Evolutionary conservation across 2,797 vertebrate genomes (phyloP).

Genomic region (Microctenopoma lineatum): DNA sequence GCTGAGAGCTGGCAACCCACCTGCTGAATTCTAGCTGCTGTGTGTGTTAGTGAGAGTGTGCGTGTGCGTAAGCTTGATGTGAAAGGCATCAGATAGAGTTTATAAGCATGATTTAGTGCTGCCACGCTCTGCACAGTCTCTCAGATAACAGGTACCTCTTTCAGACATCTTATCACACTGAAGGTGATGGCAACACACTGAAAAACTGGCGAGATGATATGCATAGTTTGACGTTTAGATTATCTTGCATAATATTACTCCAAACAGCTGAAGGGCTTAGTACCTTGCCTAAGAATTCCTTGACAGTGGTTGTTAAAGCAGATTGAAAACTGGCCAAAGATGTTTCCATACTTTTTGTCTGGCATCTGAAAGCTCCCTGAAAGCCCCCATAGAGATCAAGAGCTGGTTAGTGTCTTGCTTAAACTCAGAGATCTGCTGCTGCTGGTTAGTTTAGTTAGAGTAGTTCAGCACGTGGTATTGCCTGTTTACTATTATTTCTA

Average conservation of each 20-base stretch:
- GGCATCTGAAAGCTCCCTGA: too few species aligned
- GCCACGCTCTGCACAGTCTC: constrained; percentile 14
- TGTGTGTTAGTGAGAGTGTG: background rate
- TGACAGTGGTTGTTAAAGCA: background rate
- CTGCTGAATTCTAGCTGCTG: constrained; percentile 16
- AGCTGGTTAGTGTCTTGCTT: too few species aligned
- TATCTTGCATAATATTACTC: background rate
- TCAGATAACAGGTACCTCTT: constrained; percentile 22
- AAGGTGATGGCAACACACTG: constrained; percentile 14
- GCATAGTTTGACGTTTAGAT: background rate
- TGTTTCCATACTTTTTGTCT: too few species aligned
- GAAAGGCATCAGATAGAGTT: constrained; percentile 16
- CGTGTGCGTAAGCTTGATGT: constrained; percentile 7
- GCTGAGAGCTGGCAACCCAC: constrained; percentile 40
- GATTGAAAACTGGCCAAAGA: too few species aligned
- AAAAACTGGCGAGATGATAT: constrained; percentile 6
- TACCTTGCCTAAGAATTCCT: too few species aligned
- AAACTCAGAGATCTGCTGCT: too few species aligned
- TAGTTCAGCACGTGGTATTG: too few species aligned
- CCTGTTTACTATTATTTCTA: too few species aligned
- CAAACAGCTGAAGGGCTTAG: background rate
- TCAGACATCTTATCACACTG: constrained; percentile 26
- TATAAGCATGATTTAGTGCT: background rate
- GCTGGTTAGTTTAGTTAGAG: too few species aligned
- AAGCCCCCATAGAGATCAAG: too few species aligned